Conservation (phyloP, 2,888 invertebrate genomes). For the Andrena flavipes region DNA sequence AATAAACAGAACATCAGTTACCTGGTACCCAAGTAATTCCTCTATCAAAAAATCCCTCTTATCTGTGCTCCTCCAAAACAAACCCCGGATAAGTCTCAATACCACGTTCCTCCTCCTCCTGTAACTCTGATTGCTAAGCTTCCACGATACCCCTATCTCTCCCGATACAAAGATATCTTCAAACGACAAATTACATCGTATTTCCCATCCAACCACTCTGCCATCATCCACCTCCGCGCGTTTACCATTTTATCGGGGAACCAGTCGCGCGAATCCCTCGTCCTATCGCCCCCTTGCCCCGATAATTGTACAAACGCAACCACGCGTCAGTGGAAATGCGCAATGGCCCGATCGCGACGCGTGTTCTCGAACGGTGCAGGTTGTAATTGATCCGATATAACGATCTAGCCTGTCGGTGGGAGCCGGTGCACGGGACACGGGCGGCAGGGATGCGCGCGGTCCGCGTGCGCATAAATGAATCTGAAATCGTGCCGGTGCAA, state of each 20-base stretch:
- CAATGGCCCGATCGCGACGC: constrained; percentile 48
- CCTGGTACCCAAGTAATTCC: no score
- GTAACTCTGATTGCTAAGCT: no score
- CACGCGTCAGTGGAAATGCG: constrained; percentile 14
- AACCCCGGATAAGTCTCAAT: no score
- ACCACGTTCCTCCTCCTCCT: no score
- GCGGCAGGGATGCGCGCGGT: not conserved
- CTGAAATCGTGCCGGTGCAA: constrained; percentile 36
- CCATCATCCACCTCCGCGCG: not conserved
- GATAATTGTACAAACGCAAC: constrained; percentile 45
- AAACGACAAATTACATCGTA: not conserved
- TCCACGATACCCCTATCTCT: no score
- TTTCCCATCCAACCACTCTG: not conserved
- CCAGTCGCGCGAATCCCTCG: constrained; percentile 1
- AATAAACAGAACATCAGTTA: no score
- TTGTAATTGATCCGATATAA: constrained; percentile 59
- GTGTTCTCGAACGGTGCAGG: constrained; percentile 41
- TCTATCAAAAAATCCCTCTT: no score
- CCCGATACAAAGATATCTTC: not conserved
- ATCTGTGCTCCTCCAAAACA: no score
- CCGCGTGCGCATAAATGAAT: constrained; percentile 47
- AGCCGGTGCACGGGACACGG: not conserved
- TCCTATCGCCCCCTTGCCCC: constrained; percentile 28
- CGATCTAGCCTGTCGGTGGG: constrained; percentile 51
- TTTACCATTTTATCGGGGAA: not conserved